These are phyloP conservation scores for Carposina sasakii DNA, from an alignment of 1,140 invertebrate genomes.

Conservation along the genomic window DNA sequence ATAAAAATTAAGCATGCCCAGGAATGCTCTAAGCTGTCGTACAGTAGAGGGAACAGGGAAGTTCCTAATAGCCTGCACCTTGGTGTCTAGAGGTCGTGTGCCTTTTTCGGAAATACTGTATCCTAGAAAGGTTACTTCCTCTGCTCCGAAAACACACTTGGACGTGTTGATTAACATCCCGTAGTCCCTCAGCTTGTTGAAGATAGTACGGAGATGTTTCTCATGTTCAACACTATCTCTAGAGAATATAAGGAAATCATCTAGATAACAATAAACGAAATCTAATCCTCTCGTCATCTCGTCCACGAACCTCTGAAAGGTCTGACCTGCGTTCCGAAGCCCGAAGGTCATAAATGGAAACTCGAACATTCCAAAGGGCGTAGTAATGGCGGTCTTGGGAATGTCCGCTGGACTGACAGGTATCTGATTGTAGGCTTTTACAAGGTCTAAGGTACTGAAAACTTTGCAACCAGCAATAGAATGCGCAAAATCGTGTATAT, in stretches of 20 bases:
- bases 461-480: neutral
- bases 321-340: conserved; percentile 41
- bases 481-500: neutral
- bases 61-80: conserved; percentile 26
- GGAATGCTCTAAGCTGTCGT: conserved; percentile 19
- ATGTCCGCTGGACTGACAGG: neutral
- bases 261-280: conserved; percentile 33
- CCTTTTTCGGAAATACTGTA: conserved; percentile 25
- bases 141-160: conserved; percentile 31
- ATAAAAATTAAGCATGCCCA: neutral
- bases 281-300: conserved; percentile 37
- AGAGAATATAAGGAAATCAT: conserved; percentile 49
- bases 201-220: conserved; percentile 24
- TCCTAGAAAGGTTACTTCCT: conserved; percentile 30
- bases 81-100: conserved; percentile 32
- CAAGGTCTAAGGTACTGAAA: neutral
- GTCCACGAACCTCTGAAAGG: conserved; percentile 70
- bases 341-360: conserved; percentile 23
- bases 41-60: conserved; percentile 38
- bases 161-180: conserved; percentile 35
- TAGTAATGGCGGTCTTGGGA: conserved; percentile 25
- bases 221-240: conserved; percentile 27
- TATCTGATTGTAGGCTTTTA: neutral
- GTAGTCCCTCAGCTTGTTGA: conserved; percentile 26
- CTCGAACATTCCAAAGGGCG: conserved; percentile 30